A percentile compares a stretch with the other conserved stretches of the same genome.
Evolutionary conservation across 1,140 invertebrate species (phyloP).

Genomic region (Augochlora pura): DNA sequence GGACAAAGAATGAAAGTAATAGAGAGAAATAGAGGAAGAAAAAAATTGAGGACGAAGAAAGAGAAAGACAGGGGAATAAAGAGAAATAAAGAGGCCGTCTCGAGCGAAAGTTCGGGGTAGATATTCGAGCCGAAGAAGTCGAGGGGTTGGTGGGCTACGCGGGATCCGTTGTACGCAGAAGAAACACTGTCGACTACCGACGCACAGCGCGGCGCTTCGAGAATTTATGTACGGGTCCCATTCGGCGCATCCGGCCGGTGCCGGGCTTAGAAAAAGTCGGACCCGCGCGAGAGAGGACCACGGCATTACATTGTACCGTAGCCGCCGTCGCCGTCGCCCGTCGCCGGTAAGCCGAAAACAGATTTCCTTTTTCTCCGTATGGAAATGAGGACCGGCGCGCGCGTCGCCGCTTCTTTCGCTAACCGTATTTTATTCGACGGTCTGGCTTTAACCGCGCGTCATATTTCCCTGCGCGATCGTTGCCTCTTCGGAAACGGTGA

Average conservation of each 20-base stretch:
- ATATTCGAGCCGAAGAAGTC: slow-evolving; percentile 7
- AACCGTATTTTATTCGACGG: slow-evolving; percentile 27
- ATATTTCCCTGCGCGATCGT: slow-evolving; percentile 19
- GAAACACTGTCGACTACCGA: slow-evolving; percentile 44
- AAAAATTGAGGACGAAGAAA: no score
- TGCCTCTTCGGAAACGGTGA: no score
- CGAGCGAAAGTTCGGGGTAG: slow-evolving; percentile 31
- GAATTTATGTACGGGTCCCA: slow-evolving; percentile 42
- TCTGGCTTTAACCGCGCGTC: slow-evolving; percentile 16
- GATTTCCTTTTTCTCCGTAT: slow-evolving; percentile 38
- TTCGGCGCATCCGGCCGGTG: slow-evolving; percentile 36
- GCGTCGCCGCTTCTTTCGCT: slow-evolving; percentile 20
- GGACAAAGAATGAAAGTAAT: no score
- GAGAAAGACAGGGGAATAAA: neutral
- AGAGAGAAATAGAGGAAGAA: no score
- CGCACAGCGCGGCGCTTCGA: slow-evolving; percentile 23
- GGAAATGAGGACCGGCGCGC: slow-evolving; percentile 17
- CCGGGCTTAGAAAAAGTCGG: slow-evolving; percentile 28
- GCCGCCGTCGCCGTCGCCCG: neutral
- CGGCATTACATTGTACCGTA: slow-evolving; percentile 30
- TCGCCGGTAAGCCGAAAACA: slow-evolving; percentile 16
- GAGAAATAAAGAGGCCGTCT: neutral
- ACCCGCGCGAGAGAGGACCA: slow-evolving; percentile 37
- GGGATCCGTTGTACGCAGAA: slow-evolving; percentile 38
- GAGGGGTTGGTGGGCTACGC: slow-evolving; percentile 33